Percentiles rank a stretch among this genome's conserved stretches.
Conservation (phyloP, 1,140 invertebrate genomes). For the Antheraea mylitta region DNA sequence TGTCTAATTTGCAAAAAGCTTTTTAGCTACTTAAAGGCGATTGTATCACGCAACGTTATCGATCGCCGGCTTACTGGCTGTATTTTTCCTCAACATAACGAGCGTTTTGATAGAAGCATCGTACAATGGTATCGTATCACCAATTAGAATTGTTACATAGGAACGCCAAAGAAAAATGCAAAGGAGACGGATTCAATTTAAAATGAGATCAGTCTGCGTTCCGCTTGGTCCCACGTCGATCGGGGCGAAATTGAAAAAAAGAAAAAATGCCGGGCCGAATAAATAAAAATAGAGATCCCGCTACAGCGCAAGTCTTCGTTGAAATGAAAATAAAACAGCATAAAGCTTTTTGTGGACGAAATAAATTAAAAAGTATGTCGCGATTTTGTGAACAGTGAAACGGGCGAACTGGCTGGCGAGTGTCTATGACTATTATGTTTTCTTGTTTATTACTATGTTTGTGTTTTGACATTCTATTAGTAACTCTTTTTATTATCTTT, state of each 20-base stretch:
- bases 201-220: slow-evolving; percentile 75
- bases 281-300: slow-evolving; percentile 79
- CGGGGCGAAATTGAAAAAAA: slow-evolving; percentile 73
- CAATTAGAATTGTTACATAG: slow-evolving; percentile 70
- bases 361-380: slow-evolving; percentile 77
- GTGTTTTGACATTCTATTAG: slow-evolving; percentile 3
- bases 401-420: slow-evolving; percentile 6
- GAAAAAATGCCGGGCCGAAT: slow-evolving; percentile 61
- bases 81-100: slow-evolving; percentile 37
- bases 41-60: slow-evolving; percentile 46
- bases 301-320: slow-evolving; percentile 77
- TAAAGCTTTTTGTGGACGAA: slow-evolving; percentile 76
- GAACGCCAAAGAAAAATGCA: slow-evolving; percentile 63
- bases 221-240: slow-evolving; percentile 65
- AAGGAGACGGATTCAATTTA: slow-evolving; percentile 72
- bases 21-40: slow-evolving; percentile 36
- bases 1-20: slow-evolving; percentile 50
- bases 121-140: slow-evolving; percentile 60
- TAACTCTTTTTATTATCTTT: too few relatives aligned
- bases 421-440: slow-evolving; percentile 13
- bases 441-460: slow-evolving; percentile 4
- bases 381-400: slow-evolving; percentile 63
- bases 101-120: slow-evolving; percentile 42
- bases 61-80: slow-evolving; percentile 29
- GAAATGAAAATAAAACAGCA: slow-evolving; percentile 77